phyloP scores from a whole-genome alignment of 1,140 invertebrate genomes.

The Drosophila tropicalis region DNA sequence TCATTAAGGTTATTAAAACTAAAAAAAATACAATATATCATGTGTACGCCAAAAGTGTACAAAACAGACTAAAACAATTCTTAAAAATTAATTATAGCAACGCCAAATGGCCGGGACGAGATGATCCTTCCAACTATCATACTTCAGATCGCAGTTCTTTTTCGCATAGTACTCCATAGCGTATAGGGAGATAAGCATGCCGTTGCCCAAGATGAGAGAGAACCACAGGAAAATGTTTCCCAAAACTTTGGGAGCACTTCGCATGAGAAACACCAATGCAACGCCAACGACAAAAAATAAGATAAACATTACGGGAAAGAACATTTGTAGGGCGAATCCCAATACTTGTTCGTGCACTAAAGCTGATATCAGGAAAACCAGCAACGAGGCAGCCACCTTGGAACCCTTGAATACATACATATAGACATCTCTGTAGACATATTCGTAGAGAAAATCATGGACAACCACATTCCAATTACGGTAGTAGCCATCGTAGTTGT shows the following conservation, averaged over 20 bases:
- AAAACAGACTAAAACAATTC: constrained; percentile 44
- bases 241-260: constrained; percentile 84
- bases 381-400: constrained; percentile 84
- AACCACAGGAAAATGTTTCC: constrained; percentile 94
- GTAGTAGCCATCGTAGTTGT: constrained; percentile 92
- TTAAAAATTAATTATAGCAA: constrained; percentile 80
- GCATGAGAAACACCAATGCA: constrained; percentile 85
- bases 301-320: constrained; percentile 93
- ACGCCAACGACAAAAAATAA: constrained; percentile 87
- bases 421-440: constrained; percentile 94
- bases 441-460: constrained; percentile 96
- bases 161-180: constrained; percentile 93
- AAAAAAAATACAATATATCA: constrained; percentile 58
- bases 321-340: constrained; percentile 90
- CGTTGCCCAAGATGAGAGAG: constrained; percentile 89
- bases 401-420: constrained; percentile 84
- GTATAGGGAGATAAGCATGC: constrained; percentile 90
- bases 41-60: constrained; percentile 62
- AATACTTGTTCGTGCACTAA: constrained; percentile 94
- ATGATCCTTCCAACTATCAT: constrained; percentile 53
- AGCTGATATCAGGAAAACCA: constrained; percentile 88
- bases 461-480: constrained; percentile 97
- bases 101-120: constrained; percentile 83
- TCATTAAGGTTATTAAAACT: constrained; percentile 54
- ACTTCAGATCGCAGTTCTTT: constrained; percentile 86